phyloP scores from a whole-genome alignment of 2,113 vertebrate species.

The Pelecanoides urinatrix region DNA sequence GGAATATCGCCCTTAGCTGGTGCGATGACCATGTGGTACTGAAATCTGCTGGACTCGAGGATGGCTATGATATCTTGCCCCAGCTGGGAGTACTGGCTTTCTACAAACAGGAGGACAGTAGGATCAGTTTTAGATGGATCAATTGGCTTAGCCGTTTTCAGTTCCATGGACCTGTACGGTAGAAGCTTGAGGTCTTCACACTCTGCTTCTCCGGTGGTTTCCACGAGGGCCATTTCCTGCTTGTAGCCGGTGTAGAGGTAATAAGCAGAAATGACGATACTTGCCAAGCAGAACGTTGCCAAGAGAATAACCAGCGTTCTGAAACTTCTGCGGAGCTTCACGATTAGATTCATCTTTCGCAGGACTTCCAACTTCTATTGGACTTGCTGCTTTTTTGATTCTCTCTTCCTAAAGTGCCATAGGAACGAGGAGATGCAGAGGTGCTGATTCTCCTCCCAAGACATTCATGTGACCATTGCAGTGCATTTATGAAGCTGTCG shows the following conservation, averaged over 20 bases:
- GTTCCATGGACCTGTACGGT: slow-evolving; percentile 80
- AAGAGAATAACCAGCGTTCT: slow-evolving; percentile 87
- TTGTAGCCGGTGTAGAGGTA: slow-evolving; percentile 90
- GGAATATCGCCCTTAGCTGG: slow-evolving; percentile 95
- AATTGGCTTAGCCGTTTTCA: slow-evolving; percentile 83
- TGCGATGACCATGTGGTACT: slow-evolving; percentile 91
- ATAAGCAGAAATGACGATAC: slow-evolving; percentile 91
- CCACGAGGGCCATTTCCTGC: slow-evolving; percentile 84
- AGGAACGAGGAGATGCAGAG: slow-evolving; percentile 7
- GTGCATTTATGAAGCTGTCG: slow-evolving; percentile 63
- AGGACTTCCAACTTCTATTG: background rate
- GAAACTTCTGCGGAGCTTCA: slow-evolving; percentile 90
- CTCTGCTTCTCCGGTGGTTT: slow-evolving; percentile 78
- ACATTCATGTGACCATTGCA: slow-evolving; percentile 98
- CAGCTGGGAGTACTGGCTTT: slow-evolving; percentile 96
- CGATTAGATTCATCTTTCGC: slow-evolving; percentile 86
- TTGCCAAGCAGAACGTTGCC: slow-evolving; percentile 89
- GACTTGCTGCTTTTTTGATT: background rate
- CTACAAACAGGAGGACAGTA: slow-evolving; percentile 89
- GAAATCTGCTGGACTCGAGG: slow-evolving; percentile 92
- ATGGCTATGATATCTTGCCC: slow-evolving; percentile 95
- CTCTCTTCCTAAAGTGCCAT: slow-evolving; percentile 62
- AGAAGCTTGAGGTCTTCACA: slow-evolving; percentile 82
- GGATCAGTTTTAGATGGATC: slow-evolving; percentile 86
- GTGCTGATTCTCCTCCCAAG: slow-evolving; percentile 35